Evolutionary conservation across 2,113 vertebrate species (phyloP), one percentile per base, ranked within the genome.

Genomic region (Danio rerio): DNA sequence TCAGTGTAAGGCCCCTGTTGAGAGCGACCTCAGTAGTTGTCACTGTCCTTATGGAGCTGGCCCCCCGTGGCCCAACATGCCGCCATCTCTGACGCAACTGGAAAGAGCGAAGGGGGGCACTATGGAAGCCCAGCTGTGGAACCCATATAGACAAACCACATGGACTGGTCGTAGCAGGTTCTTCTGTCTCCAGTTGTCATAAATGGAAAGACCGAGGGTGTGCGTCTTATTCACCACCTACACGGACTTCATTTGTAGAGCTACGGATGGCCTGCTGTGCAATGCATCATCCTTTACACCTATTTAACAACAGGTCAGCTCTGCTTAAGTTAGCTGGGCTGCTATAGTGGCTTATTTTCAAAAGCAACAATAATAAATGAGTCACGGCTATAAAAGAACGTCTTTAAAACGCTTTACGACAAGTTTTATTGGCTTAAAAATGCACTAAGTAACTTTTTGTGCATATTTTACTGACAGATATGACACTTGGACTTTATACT

Each of bases 61-160:
- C 83, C 61, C 68, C 74, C 43, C 68, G 45, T 9, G 43, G 20
- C 49, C 58, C 40, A 45, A 40, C 55, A 59, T 42, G 42, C 58
- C 52, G 20, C 74, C 80, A 68, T 69, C 53, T 53, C 71, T 85
- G 84, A 85, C 62, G 40, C 69, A 73, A 21, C 31, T 31, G 31
- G n/a, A 31, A 53, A 61, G 21, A 61, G 18, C 79, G n/a, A 12
- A 45, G 63, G 50, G 21, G 13, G 59, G 43, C 31, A 31, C 18
- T 69, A 68, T 53, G 40, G 56, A 45, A 43, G 18, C 73, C 62
- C 61, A 47, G 50, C 84, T 79, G 81, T 63, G 74, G 55, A 75
- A 55, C 31, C 10, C 78, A 55, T 55, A 50, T 53, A 43, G 21
- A 52, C 49, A 66, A 63, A 82, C 52, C 2, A 66, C 43, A 62